A percentile compares a stretch with the other conserved stretches of the same genome.
Evolutionary conservation across 2,113 vertebrate genomes (phyloP).

Genomic region (Pelusios castaneus): DNA sequence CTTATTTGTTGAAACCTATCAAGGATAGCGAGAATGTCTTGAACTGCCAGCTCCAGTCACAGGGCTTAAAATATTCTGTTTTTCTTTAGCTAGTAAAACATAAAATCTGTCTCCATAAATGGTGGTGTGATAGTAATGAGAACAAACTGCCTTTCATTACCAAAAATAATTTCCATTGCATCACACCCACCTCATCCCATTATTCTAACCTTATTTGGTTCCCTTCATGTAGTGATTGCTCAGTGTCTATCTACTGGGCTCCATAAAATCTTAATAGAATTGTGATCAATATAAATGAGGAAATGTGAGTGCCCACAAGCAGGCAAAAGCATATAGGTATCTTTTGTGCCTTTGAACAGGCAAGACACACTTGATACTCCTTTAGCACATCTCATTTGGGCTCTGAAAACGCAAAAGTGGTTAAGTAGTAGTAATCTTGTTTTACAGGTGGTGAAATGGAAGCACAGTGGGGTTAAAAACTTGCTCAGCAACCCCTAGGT

Average conservation of each 20-base stretch:
- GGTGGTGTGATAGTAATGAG: neutral
- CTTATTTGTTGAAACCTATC: neutral
- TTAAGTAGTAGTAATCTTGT: neutral
- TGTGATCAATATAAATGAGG: neutral
- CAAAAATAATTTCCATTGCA: neutral
- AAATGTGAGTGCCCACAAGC: neutral
- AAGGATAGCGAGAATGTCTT: neutral
- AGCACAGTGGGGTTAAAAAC: neutral
- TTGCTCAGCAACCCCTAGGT: neutral
- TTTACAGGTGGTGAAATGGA: neutral
- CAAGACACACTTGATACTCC: neutral
- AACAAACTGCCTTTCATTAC: neutral
- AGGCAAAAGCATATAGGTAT: neutral
- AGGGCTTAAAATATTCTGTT: neutral
- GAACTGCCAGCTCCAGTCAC: neutral
- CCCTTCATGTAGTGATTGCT: neutral
- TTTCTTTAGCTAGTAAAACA: neutral
- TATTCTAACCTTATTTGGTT: neutral
- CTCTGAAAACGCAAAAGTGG: neutral
- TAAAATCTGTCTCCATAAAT: neutral
- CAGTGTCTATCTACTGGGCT: neutral
- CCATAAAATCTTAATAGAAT: neutral
- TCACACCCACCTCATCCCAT: neutral
- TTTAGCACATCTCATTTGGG: neutral
- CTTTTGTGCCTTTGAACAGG: neutral